These are phyloP conservation scores for Epizoanthus illoricatus DNA, from an alignment of 92 coral and sea anemone genomes.

Conservation along the genomic window DNA sequence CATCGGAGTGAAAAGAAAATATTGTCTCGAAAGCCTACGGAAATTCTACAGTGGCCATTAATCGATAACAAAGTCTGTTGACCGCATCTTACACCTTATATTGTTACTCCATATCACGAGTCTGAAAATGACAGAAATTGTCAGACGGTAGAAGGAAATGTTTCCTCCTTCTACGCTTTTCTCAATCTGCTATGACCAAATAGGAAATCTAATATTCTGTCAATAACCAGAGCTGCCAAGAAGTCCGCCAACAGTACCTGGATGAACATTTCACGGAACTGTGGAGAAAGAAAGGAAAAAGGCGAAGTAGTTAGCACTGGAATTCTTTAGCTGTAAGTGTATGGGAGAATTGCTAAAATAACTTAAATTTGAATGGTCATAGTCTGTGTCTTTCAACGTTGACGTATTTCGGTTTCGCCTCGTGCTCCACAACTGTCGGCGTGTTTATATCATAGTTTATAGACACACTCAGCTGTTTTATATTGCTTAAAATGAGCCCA, in stretches of 20 bases:
- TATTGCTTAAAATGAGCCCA: too few relatives aligned
- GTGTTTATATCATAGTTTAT: too few relatives aligned
- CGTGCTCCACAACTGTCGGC: too few relatives aligned
- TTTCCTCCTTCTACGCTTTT: slow-evolving; percentile 27
- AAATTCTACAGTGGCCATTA: not conserved
- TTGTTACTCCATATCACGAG: not conserved
- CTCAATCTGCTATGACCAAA: slow-evolving; percentile 75
- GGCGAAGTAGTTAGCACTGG: not conserved
- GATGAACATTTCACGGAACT: slow-evolving; percentile 90
- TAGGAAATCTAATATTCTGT: slow-evolving; percentile 83
- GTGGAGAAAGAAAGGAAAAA: not conserved
- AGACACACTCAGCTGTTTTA: too few relatives aligned
- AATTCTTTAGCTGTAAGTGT: not conserved
- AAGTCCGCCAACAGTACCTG: slow-evolving; percentile 79
- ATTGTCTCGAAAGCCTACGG: not conserved
- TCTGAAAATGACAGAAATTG: not conserved
- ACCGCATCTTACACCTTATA: not conserved
- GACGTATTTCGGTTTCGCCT: too few relatives aligned
- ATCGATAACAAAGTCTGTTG: not conserved
- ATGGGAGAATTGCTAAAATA: too few relatives aligned
- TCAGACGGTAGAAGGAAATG: not conserved
- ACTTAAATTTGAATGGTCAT: too few relatives aligned
- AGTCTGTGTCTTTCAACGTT: too few relatives aligned
- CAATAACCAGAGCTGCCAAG: slow-evolving; percentile 72
- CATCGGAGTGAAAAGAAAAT: not conserved